phyloP scores from a whole-genome alignment of 2,888 invertebrate species.

The Ashinkailepas kermadecensis region DNA sequence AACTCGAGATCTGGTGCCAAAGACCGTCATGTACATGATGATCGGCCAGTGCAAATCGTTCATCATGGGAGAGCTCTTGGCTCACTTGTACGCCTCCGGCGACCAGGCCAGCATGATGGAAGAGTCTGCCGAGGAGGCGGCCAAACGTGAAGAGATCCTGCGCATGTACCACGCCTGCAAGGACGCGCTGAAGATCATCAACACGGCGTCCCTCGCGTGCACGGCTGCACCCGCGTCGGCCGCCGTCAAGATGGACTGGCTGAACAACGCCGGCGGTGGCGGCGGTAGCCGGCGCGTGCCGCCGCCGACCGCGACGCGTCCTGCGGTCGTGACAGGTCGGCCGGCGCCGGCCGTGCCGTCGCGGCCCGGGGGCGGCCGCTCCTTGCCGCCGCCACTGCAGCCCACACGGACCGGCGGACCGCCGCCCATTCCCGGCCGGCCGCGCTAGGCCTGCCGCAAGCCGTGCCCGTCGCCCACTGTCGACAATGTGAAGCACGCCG shows the following conservation, averaged over 20 bases:
- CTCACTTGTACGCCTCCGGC: constrained; percentile 91
- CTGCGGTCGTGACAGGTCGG: constrained; percentile 45
- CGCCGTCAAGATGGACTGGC: constrained; percentile 57
- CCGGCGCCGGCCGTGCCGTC: constrained; percentile 76
- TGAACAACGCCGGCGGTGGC: constrained; percentile 66
- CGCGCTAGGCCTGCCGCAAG: constrained; percentile 4
- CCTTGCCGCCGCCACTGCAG: constrained; percentile 54
- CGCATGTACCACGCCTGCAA: constrained; percentile 99
- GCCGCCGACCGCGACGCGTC: constrained; percentile 31
- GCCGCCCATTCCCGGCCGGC: constrained; percentile 18
- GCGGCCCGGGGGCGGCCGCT: constrained; percentile 53
- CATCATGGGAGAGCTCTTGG: constrained; percentile 92
- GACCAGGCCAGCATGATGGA: constrained; percentile 99
- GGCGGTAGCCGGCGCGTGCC: constrained; percentile 46
- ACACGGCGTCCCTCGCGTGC: constrained; percentile 94
- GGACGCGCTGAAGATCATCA: constrained; percentile 93
- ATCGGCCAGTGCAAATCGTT: constrained; percentile 97
- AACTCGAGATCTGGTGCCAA: constrained; percentile 94
- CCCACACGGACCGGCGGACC: constrained; percentile 46
- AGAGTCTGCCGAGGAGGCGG: constrained; percentile 93
- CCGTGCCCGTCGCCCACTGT: background rate
- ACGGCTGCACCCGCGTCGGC: constrained; percentile 94
- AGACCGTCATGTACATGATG: constrained; percentile 96
- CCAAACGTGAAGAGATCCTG: constrained; percentile 94
- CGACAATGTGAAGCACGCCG: background rate